Base-by-base conservation (phyloP, 2,113 vertebrate species). In the Podiceps cristatus region DNA sequence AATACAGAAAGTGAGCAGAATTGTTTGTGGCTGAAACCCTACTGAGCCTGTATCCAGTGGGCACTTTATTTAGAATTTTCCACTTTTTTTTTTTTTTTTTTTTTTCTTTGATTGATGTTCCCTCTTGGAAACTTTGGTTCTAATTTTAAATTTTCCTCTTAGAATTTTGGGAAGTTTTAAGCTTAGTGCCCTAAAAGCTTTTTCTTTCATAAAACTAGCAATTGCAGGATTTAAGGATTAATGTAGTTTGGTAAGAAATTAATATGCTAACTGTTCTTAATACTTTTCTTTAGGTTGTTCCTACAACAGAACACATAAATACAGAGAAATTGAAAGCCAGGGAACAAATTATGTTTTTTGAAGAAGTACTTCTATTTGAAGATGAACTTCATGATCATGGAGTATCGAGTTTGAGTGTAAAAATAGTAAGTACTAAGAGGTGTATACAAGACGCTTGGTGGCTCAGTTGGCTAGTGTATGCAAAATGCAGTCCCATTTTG, bases 371-470 rank as follows among this genome's bases (percentile, higher is more conserved):
- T 53, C 96, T 99, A 52, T 99, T 99, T 96, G 99, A 99, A 96
- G 99, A 99, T 6, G 99, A 99, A 93, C 98, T 99, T 73, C 99
- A 99, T 12, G 99, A 99, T 97, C 99, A 99, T 29, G 99, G 99
- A 56, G 99, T 99, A 67, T 99, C 99, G 35, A 99, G 99, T 98
- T 97, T 99, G 85, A 99, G 99, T 75, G 99, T 99, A 56, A 99
- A 99, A 98, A 99, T 99, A 88, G 99, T 99, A 77, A 99, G 99
- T 99, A 87, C 17, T 33, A 17, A 79, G 77, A 76, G 44, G 7
- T 52, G 35, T 62, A 45, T 33, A 23, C 18, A 44, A 37, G 69
- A 47, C 6, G 7, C 27, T 25, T 47, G 12, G 28, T 69, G 35
- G 56, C 42, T 67, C 29, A 18, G 2, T 52, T 86, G 60, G 47